Base-by-base conservation (phyloP, 2,888 invertebrate species). In the Epiperipatus broadwayi region DNA sequence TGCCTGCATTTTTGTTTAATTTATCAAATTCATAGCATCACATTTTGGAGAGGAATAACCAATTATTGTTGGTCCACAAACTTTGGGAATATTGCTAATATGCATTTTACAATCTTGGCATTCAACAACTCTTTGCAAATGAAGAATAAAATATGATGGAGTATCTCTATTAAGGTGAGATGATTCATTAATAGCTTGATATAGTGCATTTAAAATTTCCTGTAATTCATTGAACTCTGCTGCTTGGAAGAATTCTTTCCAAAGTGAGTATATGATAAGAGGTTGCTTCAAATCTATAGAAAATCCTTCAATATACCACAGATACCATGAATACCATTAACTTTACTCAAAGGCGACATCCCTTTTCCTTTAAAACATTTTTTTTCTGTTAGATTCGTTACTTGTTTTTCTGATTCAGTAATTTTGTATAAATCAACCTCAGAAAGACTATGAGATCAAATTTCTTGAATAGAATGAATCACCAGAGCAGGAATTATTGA, bases 221-320 rank as follows among this genome's bases (percentile, higher is more conserved):
- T n/a, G n/a, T n/a, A n/a, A n/a, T n/a, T 73, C 72, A 0, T 53
- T 42, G 5, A 67, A 58, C 4, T 64, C 61, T 1, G 76, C 71
- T 0, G 80, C 78, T 4, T 66, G 58, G 43, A 76, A 72, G 60
- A 89, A 85, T 56, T 78, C 76, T 16, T 70, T 68, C 80, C 85
- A 83, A 35, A 83, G 68, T 12, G 70, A 67, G 34, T 68, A 70
- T 0, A 87, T 83, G 39, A 93, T 73, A 0, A 97, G 64, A 1
- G 95, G 85, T 57, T 97, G 95, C 39, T 75, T 73, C 18, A 97
- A 65, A 0, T 72, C 4, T 85, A 72, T 40, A 97, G 66, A 61
- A 97, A 97, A 60, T 85, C 81, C 64, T 95, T 97, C 32, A 97
- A 67, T 43, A 83, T 81, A 31, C 91, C 84, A 59, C 91, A 89